Conservation (phyloP, 2,888 invertebrate genomes). For the Polyommatus icarus region DNA sequence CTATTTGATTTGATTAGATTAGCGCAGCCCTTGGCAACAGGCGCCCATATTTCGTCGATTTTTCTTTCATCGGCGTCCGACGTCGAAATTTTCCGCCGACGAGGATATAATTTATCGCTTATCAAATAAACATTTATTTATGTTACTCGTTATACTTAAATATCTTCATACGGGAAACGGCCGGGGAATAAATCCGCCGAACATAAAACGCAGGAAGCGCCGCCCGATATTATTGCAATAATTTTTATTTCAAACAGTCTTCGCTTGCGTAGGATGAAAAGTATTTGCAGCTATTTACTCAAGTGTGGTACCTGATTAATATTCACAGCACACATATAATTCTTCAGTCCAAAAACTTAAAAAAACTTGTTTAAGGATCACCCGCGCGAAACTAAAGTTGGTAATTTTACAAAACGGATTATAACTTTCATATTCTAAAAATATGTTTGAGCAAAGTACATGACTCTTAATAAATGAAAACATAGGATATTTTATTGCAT, state of each 20-base stretch:
- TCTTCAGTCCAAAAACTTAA: background rate
- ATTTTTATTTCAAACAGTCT: background rate
- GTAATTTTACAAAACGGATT: background rate
- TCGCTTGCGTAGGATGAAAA: background rate
- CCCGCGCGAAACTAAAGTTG: background rate
- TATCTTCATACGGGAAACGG: constrained; percentile 9
- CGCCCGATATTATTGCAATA: constrained; percentile 1
- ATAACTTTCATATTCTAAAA: background rate
- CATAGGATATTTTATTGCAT: too few species aligned
- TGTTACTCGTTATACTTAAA: constrained; percentile 6
- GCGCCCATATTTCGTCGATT: background rate
- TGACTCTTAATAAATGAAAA: background rate
- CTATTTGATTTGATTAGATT: background rate
- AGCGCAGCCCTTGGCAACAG: background rate
- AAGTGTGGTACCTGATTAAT: background rate
- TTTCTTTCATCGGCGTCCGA: background rate
- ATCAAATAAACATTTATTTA: constrained; percentile 2
- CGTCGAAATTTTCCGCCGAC: background rate
- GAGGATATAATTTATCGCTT: background rate
- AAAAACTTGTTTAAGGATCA: background rate
- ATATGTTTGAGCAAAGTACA: background rate
- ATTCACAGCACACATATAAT: background rate
- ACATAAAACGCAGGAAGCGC: constrained; percentile 11
- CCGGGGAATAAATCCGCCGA: background rate
- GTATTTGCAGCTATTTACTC: background rate